Evolutionary conservation across 2,797 vertebrate species (phyloP).

Genomic region (Varecia variegata): DNA sequence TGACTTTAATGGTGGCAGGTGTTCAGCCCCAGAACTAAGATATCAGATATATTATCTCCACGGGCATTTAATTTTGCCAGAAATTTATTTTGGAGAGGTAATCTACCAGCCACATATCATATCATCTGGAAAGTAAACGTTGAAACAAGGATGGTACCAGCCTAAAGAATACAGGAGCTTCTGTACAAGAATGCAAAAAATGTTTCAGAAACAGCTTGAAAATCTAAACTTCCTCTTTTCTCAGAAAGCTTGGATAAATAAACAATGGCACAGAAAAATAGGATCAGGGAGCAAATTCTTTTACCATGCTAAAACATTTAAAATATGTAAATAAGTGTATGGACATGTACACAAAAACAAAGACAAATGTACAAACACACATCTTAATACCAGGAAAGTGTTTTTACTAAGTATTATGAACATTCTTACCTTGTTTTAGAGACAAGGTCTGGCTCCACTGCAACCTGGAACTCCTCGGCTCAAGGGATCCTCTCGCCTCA

Average conservation of each 20-base stretch:
- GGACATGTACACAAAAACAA: background rate
- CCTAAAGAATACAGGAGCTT: background rate
- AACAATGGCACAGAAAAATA: background rate
- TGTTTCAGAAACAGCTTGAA: background rate
- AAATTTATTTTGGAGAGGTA: slow-evolving; percentile 7
- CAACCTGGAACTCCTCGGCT: background rate
- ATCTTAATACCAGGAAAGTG: background rate
- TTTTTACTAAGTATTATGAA: slow-evolving; percentile 3
- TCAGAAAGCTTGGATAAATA: background rate
- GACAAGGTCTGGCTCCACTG: background rate
- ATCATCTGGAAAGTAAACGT: background rate
- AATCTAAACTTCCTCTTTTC: background rate
- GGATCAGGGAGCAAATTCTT: background rate
- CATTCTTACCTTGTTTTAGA: background rate
- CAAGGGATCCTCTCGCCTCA: background rate
- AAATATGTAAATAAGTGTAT: background rate
- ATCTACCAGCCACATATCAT: background rate
- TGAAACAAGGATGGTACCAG: background rate
- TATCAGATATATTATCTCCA: background rate
- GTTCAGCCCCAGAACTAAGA: background rate
- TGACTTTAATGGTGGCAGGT: background rate
- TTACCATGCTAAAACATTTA: background rate
- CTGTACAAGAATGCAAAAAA: background rate
- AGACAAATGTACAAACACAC: background rate
- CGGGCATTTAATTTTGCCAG: background rate